Evolutionary conservation across 2,888 invertebrate genomes (phyloP), one percentile per base, ranked within the genome.

Genomic region (Troilus luridus): DNA sequence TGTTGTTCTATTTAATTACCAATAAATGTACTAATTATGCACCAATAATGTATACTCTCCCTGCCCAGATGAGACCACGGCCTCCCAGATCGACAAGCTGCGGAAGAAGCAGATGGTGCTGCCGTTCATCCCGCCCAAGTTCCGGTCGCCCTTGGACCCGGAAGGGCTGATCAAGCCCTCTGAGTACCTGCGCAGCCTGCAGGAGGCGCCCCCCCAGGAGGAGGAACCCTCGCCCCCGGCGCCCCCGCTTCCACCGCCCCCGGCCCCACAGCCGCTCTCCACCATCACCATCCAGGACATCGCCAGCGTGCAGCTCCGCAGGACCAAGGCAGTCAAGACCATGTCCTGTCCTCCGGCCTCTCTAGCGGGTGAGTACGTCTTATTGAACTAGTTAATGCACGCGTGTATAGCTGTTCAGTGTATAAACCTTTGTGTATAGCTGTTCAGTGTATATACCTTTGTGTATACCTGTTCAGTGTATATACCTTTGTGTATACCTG

Each of bases 41-140:
- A 41, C 5, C 1, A 41, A 41, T 41, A 41, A 41, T 41, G 54
- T 88, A 17, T 54, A 9, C 54, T 58, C 5, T 56, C 58, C 60
- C 72, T 67, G 41, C 58, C 12, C 90, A 90, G 92, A 64, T 11
- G 91, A 89, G 54, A 59, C 41, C 54, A 54, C 77, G 56, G 90
- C 62, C 27, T 85, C 77, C 8, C 91, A 92, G 88, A 91, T 89
- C 41, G 92, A 92, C 12, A 92, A 93, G 91, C 95, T 97, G 95
- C 97, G 97, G 94, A 97, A 97, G 95, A 97, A 97, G 94, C 98
- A 98, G 94, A 96, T 97, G 94, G 97, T 96, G 93, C 95, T 98
- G 93, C 97, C 98, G 93, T 98, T 98, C 95, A 97, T 98, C 94
- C 98, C 98, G 92, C 98, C 98, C 91, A 97, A 97, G 94, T 98